Evolutionary conservation across 2,113 vertebrate genomes (phyloP).

Genomic region (Crotalus viridis): DNA sequence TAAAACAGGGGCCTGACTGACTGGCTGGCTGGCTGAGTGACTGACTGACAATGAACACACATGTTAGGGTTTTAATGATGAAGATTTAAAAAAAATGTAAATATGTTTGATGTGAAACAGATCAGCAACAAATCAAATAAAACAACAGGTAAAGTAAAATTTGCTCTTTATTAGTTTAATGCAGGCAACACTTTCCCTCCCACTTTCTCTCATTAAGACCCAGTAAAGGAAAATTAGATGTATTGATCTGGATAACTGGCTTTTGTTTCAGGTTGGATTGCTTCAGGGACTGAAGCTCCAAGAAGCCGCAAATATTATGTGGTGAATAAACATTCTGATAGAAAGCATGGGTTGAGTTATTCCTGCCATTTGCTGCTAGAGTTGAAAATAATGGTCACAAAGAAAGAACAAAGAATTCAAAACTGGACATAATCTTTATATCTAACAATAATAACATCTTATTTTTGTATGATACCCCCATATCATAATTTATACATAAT

Average conservation of each 20-base stretch:
- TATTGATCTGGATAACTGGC: slow-evolving; percentile 45
- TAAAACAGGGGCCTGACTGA: background rate
- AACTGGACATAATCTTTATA: background rate
- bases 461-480: background rate
- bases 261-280: slow-evolving; percentile 44
- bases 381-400: slow-evolving; percentile 1
- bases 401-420: background rate
- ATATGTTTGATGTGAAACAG: slow-evolving; percentile 23
- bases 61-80: background rate
- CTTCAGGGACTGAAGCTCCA: slow-evolving; percentile 36
- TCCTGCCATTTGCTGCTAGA: background rate
- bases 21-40: background rate
- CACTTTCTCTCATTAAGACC: background rate
- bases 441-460: background rate
- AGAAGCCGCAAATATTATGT: slow-evolving; percentile 30
- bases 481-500: background rate
- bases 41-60: background rate
- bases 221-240: slow-evolving; percentile 50
- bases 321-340: background rate
- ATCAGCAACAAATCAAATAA: slow-evolving; percentile 14
- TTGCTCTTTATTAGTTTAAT: slow-evolving; percentile 27
- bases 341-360: background rate
- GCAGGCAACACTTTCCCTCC: slow-evolving; percentile 41
- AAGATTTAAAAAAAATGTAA: background rate
- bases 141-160: slow-evolving; percentile 24